phyloP scores from a whole-genome alignment of 2,888 invertebrate genomes.

The Tridacna gigas region DNA sequence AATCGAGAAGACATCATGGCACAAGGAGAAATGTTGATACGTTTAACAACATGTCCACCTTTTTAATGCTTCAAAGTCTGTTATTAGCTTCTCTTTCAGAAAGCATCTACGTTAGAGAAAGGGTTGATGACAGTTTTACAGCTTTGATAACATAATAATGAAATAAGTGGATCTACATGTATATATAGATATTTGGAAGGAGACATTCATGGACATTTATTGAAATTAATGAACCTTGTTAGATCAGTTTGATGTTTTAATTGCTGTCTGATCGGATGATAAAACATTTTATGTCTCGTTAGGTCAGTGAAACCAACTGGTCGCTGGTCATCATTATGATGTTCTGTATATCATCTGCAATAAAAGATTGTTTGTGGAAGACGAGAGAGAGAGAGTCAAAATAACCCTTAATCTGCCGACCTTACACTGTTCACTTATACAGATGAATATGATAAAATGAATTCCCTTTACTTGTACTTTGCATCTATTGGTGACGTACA shows the following conservation, averaged over 20 bases:
- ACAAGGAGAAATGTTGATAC: no score
- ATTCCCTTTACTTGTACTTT: neutral
- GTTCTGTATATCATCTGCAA: neutral
- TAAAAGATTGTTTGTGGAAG: neutral
- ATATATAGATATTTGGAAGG: neutral
- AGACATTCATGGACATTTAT: constrained; percentile 3
- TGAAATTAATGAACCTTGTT: neutral
- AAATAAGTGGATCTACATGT: neutral
- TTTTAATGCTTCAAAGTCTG: no score
- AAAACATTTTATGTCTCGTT: neutral
- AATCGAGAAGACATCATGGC: no score
- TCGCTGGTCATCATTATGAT: neutral
- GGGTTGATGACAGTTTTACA: constrained; percentile 15
- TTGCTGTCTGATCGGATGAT: neutral
- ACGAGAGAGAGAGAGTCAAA: no score
- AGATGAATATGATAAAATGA: neutral
- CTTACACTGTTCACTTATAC: neutral
- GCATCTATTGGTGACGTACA: neutral
- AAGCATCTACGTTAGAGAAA: no score
- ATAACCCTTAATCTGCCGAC: neutral
- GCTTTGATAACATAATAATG: constrained; percentile 4
- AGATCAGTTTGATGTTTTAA: neutral
- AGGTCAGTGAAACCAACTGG: neutral
- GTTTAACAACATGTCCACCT: no score
- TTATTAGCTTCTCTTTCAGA: no score